phyloP scores from a whole-genome alignment of 1,140 invertebrate species.

The Tetramorium alpestre region DNA sequence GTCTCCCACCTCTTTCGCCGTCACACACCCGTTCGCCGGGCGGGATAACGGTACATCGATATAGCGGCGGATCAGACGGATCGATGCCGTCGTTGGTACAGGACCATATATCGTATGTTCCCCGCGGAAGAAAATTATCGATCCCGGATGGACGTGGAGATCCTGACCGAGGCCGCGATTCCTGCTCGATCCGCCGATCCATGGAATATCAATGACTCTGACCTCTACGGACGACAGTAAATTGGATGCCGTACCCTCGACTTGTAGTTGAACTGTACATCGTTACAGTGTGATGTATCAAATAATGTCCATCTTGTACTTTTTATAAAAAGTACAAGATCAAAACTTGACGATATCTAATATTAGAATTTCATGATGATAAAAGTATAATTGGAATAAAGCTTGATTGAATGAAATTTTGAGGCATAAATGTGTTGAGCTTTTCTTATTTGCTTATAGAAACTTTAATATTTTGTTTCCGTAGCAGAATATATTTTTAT shows the following conservation, averaged over 20 bases:
- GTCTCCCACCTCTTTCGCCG: conserved; percentile 37
- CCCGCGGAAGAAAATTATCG: conserved; percentile 45
- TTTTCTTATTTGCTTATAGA: neutral
- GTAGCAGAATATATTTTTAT: neutral
- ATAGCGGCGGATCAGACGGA: conserved; percentile 5
- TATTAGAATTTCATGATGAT: neutral
- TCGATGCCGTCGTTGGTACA: conserved; percentile 11
- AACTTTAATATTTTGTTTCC: neutral
- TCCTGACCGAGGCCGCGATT: conserved; percentile 27
- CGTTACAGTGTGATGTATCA: conserved; percentile 24
- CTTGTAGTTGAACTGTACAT: neutral
- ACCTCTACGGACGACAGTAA: conserved; percentile 37
- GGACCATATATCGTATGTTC: conserved; percentile 55
- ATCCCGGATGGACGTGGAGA: conserved; percentile 45
- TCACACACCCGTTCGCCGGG: conserved; percentile 26
- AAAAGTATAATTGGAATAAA: neutral
- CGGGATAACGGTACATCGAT: conserved; percentile 64
- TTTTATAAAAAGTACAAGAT: neutral
- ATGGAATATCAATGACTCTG: conserved; percentile 54
- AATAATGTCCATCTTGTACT: neutral
- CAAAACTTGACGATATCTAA: neutral
- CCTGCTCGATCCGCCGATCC: conserved; percentile 37
- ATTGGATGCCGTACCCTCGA: conserved; percentile 15
- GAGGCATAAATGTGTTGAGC: neutral
- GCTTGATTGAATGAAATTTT: neutral